Base-by-base conservation (phyloP, 2,113 vertebrate genomes). In the Aleadryas rufinucha region DNA sequence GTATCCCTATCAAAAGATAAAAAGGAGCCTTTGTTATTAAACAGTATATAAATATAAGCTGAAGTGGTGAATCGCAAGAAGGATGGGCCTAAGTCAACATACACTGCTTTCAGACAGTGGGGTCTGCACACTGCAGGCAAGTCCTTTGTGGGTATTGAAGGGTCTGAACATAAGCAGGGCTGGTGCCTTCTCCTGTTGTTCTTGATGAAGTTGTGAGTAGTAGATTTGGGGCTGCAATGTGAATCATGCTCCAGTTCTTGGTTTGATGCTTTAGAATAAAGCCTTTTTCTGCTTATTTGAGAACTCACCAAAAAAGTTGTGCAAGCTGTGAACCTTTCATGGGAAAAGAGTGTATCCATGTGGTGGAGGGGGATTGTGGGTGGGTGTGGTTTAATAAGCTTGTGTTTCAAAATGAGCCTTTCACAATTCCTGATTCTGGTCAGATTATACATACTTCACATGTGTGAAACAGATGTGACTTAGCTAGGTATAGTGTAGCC, bases 391-490 rank as follows among this genome's bases (percentile, higher is more conserved):
- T 95, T 83, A 90, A 92, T 57, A 65, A 80, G 70, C n/a, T 93
- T 83, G 24, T 35, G 33, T 93, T 96, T 93, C 66, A 88, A 88
- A 93, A 84, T 20, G n/a, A 77, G 15, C 50, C 45, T 96, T 86
- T 95, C 75, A 57, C 31, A 94, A 85, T 65, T 92, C 37, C 42
- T 4, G 18, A 20, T 86, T 61, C 66, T 74, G 41, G 9, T 80
- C n/a, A 44, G 75, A 54, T 80, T 79, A 35, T 92, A 18, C 28
- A 13, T 93, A 56, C 31, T 22, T 91, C 11, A 85, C 35, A 24
- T 0, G 2, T 28, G 50, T 83, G 83, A 83, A 84, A 28, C 52
- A 65, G 50, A 44, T 86, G 54, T 53, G 33, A 56, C 1, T 91
- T 86, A 47, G 42, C 24, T 10, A 21, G 30, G 23, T 78, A 15